Conservation (phyloP, 1,140 invertebrate species). For the Lasioglossum albipes region DNA sequence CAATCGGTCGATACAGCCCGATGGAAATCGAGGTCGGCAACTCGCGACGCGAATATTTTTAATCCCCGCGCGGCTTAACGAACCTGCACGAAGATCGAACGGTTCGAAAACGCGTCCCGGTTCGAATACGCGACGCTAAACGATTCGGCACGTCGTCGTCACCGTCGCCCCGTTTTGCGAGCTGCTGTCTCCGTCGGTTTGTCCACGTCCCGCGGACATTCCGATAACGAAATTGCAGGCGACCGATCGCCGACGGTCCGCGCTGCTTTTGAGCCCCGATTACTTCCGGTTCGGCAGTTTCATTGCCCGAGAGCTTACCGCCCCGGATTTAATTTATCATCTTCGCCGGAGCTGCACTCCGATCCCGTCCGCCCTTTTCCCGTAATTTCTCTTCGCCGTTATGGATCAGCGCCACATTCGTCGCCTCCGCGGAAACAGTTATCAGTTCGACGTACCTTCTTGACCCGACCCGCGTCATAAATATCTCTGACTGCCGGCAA, state of each 20-base stretch:
- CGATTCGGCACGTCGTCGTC: conserved; percentile 52
- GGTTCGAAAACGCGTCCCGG: conserved; percentile 9
- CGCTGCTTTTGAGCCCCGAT: conserved; percentile 59
- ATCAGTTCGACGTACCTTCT: conserved; percentile 6
- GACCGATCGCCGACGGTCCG: conserved; percentile 23
- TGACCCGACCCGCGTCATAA: too few relatives aligned
- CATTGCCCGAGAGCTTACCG: conserved; percentile 58
- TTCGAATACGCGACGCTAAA: conserved; percentile 41
- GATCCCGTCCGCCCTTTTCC: conserved; percentile 1
- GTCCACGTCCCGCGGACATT: not conserved
- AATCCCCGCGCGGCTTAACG: conserved; percentile 16
- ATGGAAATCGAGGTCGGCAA: conserved; percentile 19
- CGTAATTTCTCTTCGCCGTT: conserved; percentile 33
- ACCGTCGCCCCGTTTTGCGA: not conserved
- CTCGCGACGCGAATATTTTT: conserved; percentile 15
- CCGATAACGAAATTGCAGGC: conserved; percentile 59
- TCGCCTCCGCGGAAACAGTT: conserved; percentile 25
- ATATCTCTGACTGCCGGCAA: too few relatives aligned
- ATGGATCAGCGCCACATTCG: conserved; percentile 10
- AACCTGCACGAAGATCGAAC: conserved; percentile 1
- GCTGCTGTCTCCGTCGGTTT: not conserved
- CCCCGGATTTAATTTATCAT: conserved; percentile 64
- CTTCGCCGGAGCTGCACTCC: conserved; percentile 46
- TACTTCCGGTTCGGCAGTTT: conserved; percentile 66
- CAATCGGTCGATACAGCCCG: conserved; percentile 1